These are phyloP conservation scores for Cepaea nemoralis DNA, from an alignment of 1,140 invertebrate species.

Conservation along the genomic window DNA sequence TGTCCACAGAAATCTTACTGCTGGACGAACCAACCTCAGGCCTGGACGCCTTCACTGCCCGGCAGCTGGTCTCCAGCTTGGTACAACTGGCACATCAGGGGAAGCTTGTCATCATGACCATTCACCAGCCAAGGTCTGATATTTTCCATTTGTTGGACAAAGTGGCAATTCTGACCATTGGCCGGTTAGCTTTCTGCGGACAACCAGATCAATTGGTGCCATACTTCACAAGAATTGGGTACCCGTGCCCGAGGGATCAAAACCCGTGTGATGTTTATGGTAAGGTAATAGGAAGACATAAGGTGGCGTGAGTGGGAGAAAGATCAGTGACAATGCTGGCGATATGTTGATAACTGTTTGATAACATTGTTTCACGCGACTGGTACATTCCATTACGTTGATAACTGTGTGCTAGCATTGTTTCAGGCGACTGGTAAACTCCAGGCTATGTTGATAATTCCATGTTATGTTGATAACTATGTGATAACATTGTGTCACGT, in stretches of 20 bases:
- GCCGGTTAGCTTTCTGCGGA: conserved; percentile 56
- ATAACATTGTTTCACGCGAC: too few relatives aligned
- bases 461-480: too few relatives aligned
- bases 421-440: too few relatives aligned
- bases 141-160: conserved; percentile 56
- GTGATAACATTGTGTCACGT: too few relatives aligned
- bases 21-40: conserved; percentile 62
- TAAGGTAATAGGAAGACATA: conserved; percentile 42
- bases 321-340: background rate
- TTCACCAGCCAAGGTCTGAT: conserved; percentile 61
- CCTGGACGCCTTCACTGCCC: conserved; percentile 59
- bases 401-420: background rate
- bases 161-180: conserved; percentile 53
- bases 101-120: conserved; percentile 56
- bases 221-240: conserved; percentile 54
- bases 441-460: too few relatives aligned
- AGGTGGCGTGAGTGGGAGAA: too few relatives aligned
- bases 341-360: background rate
- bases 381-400: background rate
- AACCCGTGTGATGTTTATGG: conserved; percentile 60
- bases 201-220: conserved; percentile 47
- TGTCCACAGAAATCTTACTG: conserved; percentile 52
- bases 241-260: conserved; percentile 55
- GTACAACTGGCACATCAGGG: conserved; percentile 50
- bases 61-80: conserved; percentile 54